These are phyloP conservation scores for Xestia ashworthii DNA, from an alignment of 2,888 invertebrate genomes.

Conservation along the genomic window DNA sequence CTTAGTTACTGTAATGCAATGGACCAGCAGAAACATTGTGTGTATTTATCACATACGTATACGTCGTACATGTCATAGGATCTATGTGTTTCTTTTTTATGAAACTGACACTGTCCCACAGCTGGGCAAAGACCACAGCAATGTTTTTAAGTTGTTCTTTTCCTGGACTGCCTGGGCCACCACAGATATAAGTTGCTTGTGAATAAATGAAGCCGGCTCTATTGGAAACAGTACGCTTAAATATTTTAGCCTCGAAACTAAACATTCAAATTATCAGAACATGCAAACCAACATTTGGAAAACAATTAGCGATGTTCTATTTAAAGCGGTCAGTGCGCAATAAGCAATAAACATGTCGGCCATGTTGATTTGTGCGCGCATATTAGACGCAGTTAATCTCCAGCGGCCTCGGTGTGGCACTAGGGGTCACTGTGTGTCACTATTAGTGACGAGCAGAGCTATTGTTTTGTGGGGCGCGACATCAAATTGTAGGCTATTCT, in stretches of 20 bases:
- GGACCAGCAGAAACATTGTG: not conserved
- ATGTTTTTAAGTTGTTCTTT: not conserved
- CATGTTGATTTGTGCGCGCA: conserved; percentile 66
- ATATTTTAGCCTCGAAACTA: not conserved
- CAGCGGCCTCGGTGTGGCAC: conserved; percentile 28
- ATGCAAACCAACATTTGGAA: conserved; percentile 4
- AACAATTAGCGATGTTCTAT: conserved; percentile 20
- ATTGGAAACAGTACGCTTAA: not conserved
- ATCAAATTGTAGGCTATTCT: not conserved
- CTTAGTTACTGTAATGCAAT: not conserved
- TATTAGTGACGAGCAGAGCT: not conserved
- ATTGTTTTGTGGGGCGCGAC: not conserved
- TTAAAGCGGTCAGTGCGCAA: conserved; percentile 23
- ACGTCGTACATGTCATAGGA: not conserved
- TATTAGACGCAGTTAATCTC: conserved; percentile 69
- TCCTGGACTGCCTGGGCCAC: not conserved
- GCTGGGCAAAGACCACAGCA: not conserved
- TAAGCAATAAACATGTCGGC: conserved; percentile 53
- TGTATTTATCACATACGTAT: not conserved
- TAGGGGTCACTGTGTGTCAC: conserved; percentile 12
- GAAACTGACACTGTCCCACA: not conserved
- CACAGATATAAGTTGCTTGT: not conserved
- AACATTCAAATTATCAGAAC: conserved; percentile 6
- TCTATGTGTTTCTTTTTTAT: not conserved
- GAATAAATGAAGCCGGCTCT: not conserved